phyloP scores from a whole-genome alignment of 2,797 vertebrate genomes.

The Falco concolor region DNA sequence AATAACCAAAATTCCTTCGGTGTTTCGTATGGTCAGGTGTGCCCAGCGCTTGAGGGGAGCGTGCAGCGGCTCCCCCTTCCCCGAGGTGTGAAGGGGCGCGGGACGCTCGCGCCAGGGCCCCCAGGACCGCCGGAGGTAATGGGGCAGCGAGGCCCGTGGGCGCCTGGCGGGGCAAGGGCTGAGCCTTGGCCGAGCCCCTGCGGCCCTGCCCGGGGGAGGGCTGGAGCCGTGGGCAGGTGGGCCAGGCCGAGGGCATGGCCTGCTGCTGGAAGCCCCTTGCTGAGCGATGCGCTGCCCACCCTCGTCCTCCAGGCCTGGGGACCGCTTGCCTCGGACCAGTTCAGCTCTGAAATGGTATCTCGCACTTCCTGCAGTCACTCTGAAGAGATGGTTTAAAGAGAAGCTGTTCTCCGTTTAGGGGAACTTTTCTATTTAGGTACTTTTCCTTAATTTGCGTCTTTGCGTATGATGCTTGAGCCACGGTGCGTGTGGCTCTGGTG shows the following conservation, averaged over 20 bases:
- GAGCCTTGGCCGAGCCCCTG: rapidly evolving
- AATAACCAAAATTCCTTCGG: rapidly evolving
- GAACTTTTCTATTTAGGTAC: not conserved
- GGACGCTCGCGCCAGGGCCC: not conserved
- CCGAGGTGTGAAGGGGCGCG: not conserved
- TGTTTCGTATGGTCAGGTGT: not conserved
- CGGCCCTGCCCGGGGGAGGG: rapidly evolving
- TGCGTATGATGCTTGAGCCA: rapidly evolving
- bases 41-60: not conserved
- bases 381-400: not conserved
- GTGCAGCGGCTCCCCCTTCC: not conserved
- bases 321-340: rapidly evolving
- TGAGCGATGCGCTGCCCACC: not conserved
- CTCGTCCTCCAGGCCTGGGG: rapidly evolving
- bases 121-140: not conserved
- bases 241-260: rapidly evolving
- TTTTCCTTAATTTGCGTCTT: not conserved
- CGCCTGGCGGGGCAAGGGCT: not conserved
- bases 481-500: rapidly evolving
- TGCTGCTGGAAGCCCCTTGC: no score
- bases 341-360: not conserved
- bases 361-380: not conserved
- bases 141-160: not conserved
- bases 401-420: not conserved
- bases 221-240: not conserved